phyloP scores from a whole-genome alignment of 1,140 invertebrate genomes.

The Drosophila carrolli region DNA sequence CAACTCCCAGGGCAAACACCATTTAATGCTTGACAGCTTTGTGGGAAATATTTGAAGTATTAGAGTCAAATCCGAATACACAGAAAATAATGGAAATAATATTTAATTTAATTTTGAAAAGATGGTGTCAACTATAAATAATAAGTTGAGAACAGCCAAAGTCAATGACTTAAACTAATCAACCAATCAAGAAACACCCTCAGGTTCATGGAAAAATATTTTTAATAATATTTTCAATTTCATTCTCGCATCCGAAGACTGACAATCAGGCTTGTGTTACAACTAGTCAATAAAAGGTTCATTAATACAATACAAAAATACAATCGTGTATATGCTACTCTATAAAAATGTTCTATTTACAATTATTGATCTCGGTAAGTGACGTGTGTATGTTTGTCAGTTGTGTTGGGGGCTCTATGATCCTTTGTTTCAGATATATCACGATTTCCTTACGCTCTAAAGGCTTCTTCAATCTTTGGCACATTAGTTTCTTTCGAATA shows the following conservation, averaged over 20 bases:
- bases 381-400: conserved; percentile 27
- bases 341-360: conserved; percentile 44
- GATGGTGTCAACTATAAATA: too few species aligned
- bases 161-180: background rate
- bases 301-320: conserved; percentile 61
- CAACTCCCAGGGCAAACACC: background rate
- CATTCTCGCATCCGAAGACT: conserved; percentile 31
- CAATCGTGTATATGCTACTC: conserved; percentile 32
- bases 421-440: conserved; percentile 56
- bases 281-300: conserved; percentile 56
- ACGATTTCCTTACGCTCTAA: conserved; percentile 73
- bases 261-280: conserved; percentile 31
- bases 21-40: background rate
- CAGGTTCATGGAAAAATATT: conserved; percentile 21
- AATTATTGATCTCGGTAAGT: conserved; percentile 32
- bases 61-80: background rate
- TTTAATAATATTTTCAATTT: conserved; percentile 39
- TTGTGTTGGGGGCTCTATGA: conserved; percentile 17
- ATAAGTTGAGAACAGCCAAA: too few species aligned
- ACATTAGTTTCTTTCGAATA: conserved; percentile 42
- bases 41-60: background rate
- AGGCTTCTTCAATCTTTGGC: conserved; percentile 68
- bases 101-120: too few species aligned
- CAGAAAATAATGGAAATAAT: background rate
- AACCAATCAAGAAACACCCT: background rate